Evolutionary conservation across 2,113 vertebrate species (phyloP), one percentile per base, ranked within the genome.

Genomic region (Sciurus niger): DNA sequence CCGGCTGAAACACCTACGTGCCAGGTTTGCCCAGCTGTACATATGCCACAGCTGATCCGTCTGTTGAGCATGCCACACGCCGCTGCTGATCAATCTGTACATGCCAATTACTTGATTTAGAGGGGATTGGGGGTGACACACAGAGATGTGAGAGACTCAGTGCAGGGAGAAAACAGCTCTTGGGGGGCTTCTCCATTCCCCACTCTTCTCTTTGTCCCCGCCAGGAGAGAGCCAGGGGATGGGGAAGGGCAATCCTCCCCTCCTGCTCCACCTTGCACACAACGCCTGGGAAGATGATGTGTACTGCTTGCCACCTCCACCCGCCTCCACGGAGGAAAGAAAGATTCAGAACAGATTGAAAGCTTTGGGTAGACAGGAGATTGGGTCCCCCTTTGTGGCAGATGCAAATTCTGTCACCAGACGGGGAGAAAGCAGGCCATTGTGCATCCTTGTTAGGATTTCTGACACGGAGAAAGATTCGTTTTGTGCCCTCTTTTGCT

Each of bases 1-100:
- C 97, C 25, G 96, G 95, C 97, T 87, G 97, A 97, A 96, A 95
- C 95, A 97, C 97, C 97, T 97, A 86, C 30, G 53, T 95, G 96
- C 96, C 97, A 98, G 98, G 93, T 96, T 95, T 94, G 97, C 98
- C 97, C 97, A 98, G 97, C 98, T 98, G 97, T 90, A 90, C 94
- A 91, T 96, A 95, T 84, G 97, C 97, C 97, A 95, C 95, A 63
- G 97, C 96, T 98, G 98, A 74, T 85, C 95, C 92, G 80, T 96
- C 98, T 98, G 98, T 94, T 9, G 72, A 94, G 98, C 85, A 93
- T 87, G 97, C 89, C 79, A 60, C 97, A 88, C 13, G 24, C 4
- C 0, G 25, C 18, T 32, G 83, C 96, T 96, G 97, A 98, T 98
- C 97, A 96, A 72, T 97, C 97, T 97, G 85, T 94, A 8, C 88